These are phyloP conservation scores for Solenopsis invicta DNA, from an alignment of 1,140 invertebrate species.

Conservation along the genomic window DNA sequence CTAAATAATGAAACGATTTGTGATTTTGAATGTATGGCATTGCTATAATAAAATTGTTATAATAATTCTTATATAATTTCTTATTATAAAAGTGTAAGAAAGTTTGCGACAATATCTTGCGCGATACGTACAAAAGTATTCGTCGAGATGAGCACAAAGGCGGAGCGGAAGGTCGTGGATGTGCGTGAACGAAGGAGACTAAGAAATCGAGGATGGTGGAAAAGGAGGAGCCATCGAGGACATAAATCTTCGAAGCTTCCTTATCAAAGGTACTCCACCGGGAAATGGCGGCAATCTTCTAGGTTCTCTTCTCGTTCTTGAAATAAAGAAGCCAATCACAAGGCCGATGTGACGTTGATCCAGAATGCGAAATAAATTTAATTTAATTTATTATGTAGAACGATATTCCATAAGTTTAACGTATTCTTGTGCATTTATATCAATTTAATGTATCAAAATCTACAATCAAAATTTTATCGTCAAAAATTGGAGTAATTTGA, in stretches of 20 bases:
- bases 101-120: conserved; percentile 24
- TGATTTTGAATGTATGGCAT: conserved; percentile 3
- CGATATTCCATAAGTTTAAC: neutral
- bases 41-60: neutral
- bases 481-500: neutral
- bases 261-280: conserved; percentile 76
- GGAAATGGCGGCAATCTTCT: conserved; percentile 77
- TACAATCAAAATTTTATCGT: neutral
- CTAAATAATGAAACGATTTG: neutral
- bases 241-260: conserved; percentile 82
- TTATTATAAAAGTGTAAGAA: conserved; percentile 7
- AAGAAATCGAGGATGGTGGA: conserved; percentile 64
- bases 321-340: conserved; percentile 81
- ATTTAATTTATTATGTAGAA: conserved; percentile 41
- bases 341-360: conserved; percentile 73
- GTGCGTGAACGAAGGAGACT: conserved; percentile 47
- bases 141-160: conserved; percentile 38
- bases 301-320: conserved; percentile 78
- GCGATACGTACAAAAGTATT: conserved; percentile 18
- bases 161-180: conserved; percentile 56
- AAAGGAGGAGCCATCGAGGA: conserved; percentile 76
- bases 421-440: neutral
- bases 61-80: conserved; percentile 9
- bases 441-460: neutral
- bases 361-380: conserved; percentile 55